These are phyloP conservation scores for Drosophila subquinaria DNA, from an alignment of 2,888 invertebrate species.

Conservation along the genomic window DNA sequence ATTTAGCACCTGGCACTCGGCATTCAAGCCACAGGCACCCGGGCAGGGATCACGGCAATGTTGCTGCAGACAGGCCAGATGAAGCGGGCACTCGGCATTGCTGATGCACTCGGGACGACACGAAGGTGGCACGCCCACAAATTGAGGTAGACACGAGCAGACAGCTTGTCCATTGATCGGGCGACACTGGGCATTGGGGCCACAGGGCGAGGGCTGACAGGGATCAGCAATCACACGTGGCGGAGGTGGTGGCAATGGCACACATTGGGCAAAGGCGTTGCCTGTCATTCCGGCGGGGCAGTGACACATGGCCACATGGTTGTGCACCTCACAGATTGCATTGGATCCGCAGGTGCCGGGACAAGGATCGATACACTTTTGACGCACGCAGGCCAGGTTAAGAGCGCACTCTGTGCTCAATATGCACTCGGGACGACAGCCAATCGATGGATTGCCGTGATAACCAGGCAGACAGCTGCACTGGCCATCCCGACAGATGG, in stretches of 20 bases:
- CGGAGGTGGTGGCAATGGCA: conserved; percentile 84
- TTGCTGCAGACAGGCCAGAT: conserved; percentile 89
- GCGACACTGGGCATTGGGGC: conserved; percentile 90
- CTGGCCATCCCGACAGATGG: conserved; percentile 89
- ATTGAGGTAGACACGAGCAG: conserved; percentile 90
- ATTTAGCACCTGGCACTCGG: conserved; percentile 91
- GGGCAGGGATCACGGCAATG: conserved; percentile 91
- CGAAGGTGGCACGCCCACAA: conserved; percentile 90
- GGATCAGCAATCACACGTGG: conserved; percentile 85
- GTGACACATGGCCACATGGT: conserved; percentile 90
- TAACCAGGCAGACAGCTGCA: conserved; percentile 90
- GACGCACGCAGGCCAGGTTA: conserved; percentile 89
- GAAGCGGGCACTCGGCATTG: conserved; percentile 89
- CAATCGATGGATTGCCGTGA: conserved; percentile 88
- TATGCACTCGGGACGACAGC: conserved; percentile 90
- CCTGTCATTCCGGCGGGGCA: conserved; percentile 90
- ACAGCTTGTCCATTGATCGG: conserved; percentile 88
- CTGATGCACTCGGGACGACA: conserved; percentile 90
- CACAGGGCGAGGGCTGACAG: conserved; percentile 90
- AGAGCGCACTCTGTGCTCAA: conserved; percentile 89
- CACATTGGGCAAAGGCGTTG: conserved; percentile 89
- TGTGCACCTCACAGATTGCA: conserved; percentile 90
- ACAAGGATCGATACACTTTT: conserved; percentile 90
- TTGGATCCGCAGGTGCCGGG: conserved; percentile 90
- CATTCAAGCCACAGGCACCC: conserved; percentile 91